Evolutionary conservation across 2,113 vertebrate species (phyloP).

Genomic region (Castor canadensis): DNA sequence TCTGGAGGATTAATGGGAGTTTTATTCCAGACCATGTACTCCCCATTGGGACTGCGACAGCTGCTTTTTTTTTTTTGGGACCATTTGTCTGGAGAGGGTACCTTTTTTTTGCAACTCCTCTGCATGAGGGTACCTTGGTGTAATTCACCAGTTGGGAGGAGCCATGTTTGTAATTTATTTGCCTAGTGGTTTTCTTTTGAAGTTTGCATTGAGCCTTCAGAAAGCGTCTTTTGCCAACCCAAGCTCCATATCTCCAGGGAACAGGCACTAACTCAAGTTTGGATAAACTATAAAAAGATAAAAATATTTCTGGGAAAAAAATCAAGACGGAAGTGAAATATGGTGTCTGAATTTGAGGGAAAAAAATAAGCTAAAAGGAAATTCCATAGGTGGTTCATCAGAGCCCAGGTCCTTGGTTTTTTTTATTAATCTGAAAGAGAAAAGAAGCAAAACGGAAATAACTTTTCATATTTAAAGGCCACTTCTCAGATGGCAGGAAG

Average conservation of each 20-base stretch:
- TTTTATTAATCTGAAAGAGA: slow-evolving; percentile 52
- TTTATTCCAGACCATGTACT: background rate
- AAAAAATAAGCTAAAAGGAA: slow-evolving; percentile 71
- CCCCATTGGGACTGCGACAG: background rate
- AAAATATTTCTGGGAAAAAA: slow-evolving; percentile 69
- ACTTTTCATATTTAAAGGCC: slow-evolving; percentile 16
- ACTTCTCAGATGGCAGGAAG: slow-evolving; percentile 31
- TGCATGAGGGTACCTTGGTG: background rate
- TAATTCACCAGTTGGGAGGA: background rate
- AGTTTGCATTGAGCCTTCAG: background rate
- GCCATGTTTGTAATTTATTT: background rate
- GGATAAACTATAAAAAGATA: slow-evolving; percentile 57
- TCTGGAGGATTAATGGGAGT: background rate
- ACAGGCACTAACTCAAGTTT: slow-evolving; percentile 48
- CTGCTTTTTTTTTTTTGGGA: too few relatives aligned
- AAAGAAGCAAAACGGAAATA: slow-evolving; percentile 62
- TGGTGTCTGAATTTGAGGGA: slow-evolving; percentile 61
- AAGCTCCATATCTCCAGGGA: background rate
- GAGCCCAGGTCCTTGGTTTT: slow-evolving; percentile 61
- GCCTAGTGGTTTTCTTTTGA: background rate
- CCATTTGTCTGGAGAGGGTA: too few relatives aligned
- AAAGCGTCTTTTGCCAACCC: slow-evolving; percentile 49
- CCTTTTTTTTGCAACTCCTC: background rate
- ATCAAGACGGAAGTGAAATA: slow-evolving; percentile 59
- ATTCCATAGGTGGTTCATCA: slow-evolving; percentile 67